Evolutionary conservation across 2,888 invertebrate genomes (phyloP).

Genomic region (Drosophila paramelanica): DNA sequence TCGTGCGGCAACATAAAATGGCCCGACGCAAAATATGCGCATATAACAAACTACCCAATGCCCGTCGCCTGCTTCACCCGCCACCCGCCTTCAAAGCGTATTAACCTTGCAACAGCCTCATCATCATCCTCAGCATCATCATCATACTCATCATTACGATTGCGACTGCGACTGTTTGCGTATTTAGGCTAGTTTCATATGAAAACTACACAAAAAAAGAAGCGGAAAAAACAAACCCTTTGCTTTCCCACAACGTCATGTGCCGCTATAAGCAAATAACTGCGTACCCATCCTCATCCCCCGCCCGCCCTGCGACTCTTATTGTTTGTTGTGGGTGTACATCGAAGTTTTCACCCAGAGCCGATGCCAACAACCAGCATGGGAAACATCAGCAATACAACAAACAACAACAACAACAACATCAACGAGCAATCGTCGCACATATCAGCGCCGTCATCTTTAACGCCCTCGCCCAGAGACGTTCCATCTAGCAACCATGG

Average conservation of each 20-base stretch:
- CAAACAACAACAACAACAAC: conserved; percentile 15
- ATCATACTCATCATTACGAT: conserved; percentile 17
- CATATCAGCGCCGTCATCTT: conserved; percentile 71
- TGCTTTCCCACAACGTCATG: conserved; percentile 69
- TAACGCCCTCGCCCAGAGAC: conserved; percentile 49
- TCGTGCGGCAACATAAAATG: conserved; percentile 78
- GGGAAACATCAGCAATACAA: conserved; percentile 56
- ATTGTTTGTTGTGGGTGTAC: conserved; percentile 62
- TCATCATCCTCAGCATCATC: conserved; percentile 18
- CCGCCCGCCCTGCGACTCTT: background rate
- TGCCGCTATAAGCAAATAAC: conserved; percentile 71
- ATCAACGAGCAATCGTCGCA: conserved; percentile 45
- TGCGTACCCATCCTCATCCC: conserved; percentile 18
- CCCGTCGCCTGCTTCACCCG: background rate
- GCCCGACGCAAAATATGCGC: conserved; percentile 74
- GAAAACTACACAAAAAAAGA: conserved; percentile 17
- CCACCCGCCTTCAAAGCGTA: conserved; percentile 16
- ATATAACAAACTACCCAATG: conserved; percentile 63
- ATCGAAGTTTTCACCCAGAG: conserved; percentile 55
- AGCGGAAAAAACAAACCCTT: conserved; percentile 55
- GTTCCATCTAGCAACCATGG: conserved; percentile 22
- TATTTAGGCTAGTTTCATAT: conserved; percentile 59
- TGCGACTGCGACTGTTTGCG: conserved; percentile 39
- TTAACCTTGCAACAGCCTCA: conserved; percentile 53
- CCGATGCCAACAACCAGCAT: conserved; percentile 68